Base-by-base conservation (phyloP, 2,113 vertebrate species). In the Telmatochromis sp. region DNA sequence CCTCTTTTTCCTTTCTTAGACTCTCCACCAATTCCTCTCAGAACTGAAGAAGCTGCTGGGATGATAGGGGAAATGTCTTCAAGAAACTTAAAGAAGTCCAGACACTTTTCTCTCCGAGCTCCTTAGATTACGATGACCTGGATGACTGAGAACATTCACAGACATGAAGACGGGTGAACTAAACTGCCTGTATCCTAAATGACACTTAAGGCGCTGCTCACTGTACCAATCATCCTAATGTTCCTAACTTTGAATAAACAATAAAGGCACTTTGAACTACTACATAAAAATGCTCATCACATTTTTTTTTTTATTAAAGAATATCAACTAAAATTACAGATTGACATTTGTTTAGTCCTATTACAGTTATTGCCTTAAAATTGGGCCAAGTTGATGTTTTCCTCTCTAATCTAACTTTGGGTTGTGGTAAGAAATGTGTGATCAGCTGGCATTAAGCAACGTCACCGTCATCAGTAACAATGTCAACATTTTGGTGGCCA, bases 61-160 rank as follows among this genome's bases (percentile, higher is more conserved):
- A 63, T 35, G 0, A 63, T 4, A n/a, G 9, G 31, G 4, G 17
- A 35, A 63, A 35, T 7, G 17, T 35, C 6, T 35, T 63, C 58
- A n/a, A 63, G 17, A 35, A 63, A 35, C 31, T 1, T 63, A 35
- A 63, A 63, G 58, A 63, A 63, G 15, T n/a, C 31, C 58, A 35
- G 28, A 63, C 31, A 4, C 58, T 63, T 11, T 63, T 63, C 58
- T 19, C 15, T 35, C 28, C 2, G 4, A 35, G 15, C 28, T 63
- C 57, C 28, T 33, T 60, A 60, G 57, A 60, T 31, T 60, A 60
- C 14, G 5, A 33, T 33, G 57, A 60, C 15, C 1, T 33, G 2
- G 0, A 63, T 63, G 31, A 63, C 58, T 35, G 9, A n/a, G 15
- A 63, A 63, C 2, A 0, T 63, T 35, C 58, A 35, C 58, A 63